Conservation (phyloP, 2,888 invertebrate species). For the Stegana nigrithorax region DNA sequence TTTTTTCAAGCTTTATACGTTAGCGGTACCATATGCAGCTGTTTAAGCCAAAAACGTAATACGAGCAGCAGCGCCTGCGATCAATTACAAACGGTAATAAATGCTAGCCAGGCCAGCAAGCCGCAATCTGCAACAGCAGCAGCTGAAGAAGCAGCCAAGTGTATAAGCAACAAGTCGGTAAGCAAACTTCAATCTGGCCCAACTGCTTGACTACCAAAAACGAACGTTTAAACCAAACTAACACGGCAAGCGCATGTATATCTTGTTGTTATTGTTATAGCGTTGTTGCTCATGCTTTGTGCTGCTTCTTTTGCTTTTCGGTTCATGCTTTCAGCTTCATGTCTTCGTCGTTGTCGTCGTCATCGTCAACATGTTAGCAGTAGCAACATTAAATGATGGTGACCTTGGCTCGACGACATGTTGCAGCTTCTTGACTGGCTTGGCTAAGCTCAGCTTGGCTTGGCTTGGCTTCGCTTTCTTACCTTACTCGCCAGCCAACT, state of each 20-base stretch:
- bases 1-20: too few species aligned
- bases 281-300: too few species aligned
- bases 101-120: too few species aligned
- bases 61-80: conserved; percentile 37
- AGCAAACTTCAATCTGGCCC: conserved; percentile 46
- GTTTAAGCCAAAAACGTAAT: conserved; percentile 48
- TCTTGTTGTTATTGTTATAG: conserved; percentile 30
- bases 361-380: conserved; percentile 26
- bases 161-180: conserved; percentile 37
- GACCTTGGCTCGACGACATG: conserved; percentile 45
- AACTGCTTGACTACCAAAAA: too few species aligned
- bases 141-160: conserved; percentile 30
- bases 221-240: too few species aligned
- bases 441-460: too few species aligned
- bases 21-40: conserved; percentile 52
- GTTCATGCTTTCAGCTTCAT: too few species aligned
- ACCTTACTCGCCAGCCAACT: too few species aligned
- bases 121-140: background rate
- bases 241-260: conserved; percentile 29
- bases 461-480: too few species aligned
- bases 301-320: too few species aligned
- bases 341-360: background rate
- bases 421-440: background rate
- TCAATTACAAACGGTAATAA: background rate
- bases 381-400: conserved; percentile 40